These are phyloP conservation scores for Temnothorax longispinosus DNA, from an alignment of 1,140 invertebrate species.

Conservation along the genomic window DNA sequence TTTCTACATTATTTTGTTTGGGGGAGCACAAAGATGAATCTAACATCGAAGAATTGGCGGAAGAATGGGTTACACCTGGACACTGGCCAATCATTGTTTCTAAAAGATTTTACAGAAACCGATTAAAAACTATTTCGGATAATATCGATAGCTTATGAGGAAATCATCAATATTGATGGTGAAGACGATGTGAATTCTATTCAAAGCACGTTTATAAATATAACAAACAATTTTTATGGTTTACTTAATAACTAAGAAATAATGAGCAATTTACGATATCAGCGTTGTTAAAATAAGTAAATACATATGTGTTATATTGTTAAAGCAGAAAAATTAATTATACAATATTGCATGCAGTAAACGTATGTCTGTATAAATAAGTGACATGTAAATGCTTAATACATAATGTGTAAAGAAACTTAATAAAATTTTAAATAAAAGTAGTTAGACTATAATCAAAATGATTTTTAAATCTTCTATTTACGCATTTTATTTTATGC, in stretches of 20 bases:
- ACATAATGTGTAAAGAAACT: background rate
- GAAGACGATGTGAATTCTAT: background rate
- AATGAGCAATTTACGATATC: background rate
- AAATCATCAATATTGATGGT: no score
- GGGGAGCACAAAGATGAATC: slow-evolving; percentile 37
- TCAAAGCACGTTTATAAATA: background rate
- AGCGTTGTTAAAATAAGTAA: background rate
- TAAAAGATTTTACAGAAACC: background rate
- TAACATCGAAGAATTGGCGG: background rate
- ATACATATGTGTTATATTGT: background rate
- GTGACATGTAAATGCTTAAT: background rate
- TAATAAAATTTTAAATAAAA: background rate
- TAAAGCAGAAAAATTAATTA: background rate
- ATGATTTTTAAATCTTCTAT: background rate
- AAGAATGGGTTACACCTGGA: background rate
- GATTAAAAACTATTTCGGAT: background rate
- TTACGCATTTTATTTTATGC: background rate
- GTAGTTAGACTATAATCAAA: background rate
- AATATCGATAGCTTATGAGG: no score
- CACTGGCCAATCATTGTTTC: background rate
- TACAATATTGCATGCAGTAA: background rate
- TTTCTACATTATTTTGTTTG: slow-evolving; percentile 66
- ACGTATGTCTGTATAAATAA: background rate
- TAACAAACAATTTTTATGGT: background rate
- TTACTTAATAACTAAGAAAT: background rate